Percentiles rank a stretch among this genome's conserved stretches.
These are phyloP conservation scores for Scyliorhinus canicula DNA, from an alignment of 2,797 vertebrate species.

Conservation along the genomic window DNA sequence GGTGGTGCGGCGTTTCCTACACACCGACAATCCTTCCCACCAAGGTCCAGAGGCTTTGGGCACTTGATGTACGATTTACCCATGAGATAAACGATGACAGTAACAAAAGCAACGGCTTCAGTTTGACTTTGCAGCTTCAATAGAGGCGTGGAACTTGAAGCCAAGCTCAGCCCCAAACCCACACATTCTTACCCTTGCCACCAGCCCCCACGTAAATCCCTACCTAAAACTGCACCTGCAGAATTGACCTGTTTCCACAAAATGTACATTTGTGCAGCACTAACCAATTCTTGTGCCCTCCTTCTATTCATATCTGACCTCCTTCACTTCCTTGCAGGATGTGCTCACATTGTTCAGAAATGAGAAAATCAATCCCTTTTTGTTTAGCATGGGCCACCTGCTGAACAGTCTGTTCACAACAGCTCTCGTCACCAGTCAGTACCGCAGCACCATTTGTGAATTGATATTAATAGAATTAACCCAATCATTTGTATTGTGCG, in stretches of 20 bases:
- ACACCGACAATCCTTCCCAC: not conserved
- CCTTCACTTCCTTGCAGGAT: too few species aligned
- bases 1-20: not conserved
- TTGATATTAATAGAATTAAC: not conserved
- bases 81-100: not conserved
- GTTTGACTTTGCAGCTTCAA: not conserved
- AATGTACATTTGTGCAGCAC: not conserved
- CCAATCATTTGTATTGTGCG: not conserved
- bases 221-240: too few species aligned
- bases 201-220: too few species aligned
- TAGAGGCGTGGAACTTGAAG: not conserved
- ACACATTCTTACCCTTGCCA: not conserved
- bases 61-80: not conserved
- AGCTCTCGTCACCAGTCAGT: too few species aligned
- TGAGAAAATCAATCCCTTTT: not conserved
- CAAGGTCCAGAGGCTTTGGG: not conserved
- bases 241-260: not conserved
- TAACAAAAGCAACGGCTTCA: not conserved
- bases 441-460: not conserved
- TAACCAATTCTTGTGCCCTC: not conserved
- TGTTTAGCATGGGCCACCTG: not conserved
- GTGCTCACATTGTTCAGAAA: not conserved
- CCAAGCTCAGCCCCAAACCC: not conserved
- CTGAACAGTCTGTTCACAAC: not conserved
- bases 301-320: not conserved